Conservation (phyloP, 1,140 invertebrate species). For the Pseudoatta argentina region DNA sequence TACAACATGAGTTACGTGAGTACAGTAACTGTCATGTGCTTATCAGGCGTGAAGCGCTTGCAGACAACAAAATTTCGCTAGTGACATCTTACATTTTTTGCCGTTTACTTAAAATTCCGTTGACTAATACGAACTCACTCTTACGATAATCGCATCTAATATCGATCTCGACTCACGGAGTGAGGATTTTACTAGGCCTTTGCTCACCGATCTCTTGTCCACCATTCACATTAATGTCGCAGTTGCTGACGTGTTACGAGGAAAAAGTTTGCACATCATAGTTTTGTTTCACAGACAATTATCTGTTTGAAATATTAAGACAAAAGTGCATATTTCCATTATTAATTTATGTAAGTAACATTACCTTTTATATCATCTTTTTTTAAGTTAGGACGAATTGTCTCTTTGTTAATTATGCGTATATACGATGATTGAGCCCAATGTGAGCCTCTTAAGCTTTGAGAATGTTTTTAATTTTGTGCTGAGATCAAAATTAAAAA, state of each 20-base stretch:
- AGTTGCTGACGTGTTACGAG: slow-evolving; percentile 12
- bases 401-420: too few relatives aligned
- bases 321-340: background rate
- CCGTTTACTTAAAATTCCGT: slow-evolving; percentile 23
- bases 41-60: slow-evolving; percentile 11
- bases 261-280: slow-evolving; percentile 17
- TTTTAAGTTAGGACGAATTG: background rate
- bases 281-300: background rate
- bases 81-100: slow-evolving; percentile 33
- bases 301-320: background rate
- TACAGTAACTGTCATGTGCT: background rate
- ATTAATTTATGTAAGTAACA: slow-evolving; percentile 32
- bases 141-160: background rate
- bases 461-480: too few relatives aligned
- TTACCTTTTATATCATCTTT: background rate
- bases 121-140: slow-evolving; percentile 6
- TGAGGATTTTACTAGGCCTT: too few relatives aligned
- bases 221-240: slow-evolving; percentile 9
- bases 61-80: slow-evolving; percentile 25
- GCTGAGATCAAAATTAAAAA: too few relatives aligned
- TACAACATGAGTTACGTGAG: background rate
- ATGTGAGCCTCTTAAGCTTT: too few relatives aligned
- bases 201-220: background rate
- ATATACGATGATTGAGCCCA: too few relatives aligned
- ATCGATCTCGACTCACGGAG: background rate